Evolutionary conservation across 2,113 vertebrate species (phyloP).

Genomic region (Gymnorhina tibicen): DNA sequence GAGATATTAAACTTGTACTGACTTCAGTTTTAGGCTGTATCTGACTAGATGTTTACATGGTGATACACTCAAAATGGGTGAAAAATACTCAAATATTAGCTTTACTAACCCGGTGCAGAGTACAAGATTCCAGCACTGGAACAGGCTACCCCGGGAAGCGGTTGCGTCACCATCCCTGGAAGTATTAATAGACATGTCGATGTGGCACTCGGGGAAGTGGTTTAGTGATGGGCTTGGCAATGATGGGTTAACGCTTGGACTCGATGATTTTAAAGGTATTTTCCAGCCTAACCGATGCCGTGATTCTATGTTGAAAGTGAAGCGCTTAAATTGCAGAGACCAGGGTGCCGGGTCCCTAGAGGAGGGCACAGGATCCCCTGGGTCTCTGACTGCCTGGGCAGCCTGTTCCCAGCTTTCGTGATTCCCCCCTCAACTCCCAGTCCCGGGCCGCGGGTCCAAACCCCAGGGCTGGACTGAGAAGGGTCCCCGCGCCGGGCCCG

Average conservation of each 20-base stretch:
- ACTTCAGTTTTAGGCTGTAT: background rate
- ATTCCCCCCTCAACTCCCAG: background rate
- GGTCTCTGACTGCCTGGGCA: background rate
- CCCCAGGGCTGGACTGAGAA: background rate
- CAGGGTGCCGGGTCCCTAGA: background rate
- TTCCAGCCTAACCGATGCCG: background rate
- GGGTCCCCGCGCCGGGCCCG: background rate
- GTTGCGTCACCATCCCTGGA: background rate
- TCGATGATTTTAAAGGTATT: background rate
- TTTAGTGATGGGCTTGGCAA: background rate
- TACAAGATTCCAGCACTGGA: background rate
- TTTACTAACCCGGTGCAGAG: background rate
- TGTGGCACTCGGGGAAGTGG: background rate
- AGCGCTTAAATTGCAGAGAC: fast-evolving
- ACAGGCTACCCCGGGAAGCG: background rate
- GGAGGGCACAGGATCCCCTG: too few relatives aligned
- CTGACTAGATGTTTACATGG: background rate
- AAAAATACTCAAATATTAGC: background rate
- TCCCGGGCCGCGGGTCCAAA: background rate
- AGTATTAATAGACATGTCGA: background rate
- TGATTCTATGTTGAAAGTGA: background rate
- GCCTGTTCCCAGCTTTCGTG: background rate
- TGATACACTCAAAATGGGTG: background rate
- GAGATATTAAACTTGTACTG: background rate
- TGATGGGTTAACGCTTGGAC: background rate